phyloP scores from a whole-genome alignment of 2,113 vertebrate genomes.

The Actinemys pallida region DNA sequence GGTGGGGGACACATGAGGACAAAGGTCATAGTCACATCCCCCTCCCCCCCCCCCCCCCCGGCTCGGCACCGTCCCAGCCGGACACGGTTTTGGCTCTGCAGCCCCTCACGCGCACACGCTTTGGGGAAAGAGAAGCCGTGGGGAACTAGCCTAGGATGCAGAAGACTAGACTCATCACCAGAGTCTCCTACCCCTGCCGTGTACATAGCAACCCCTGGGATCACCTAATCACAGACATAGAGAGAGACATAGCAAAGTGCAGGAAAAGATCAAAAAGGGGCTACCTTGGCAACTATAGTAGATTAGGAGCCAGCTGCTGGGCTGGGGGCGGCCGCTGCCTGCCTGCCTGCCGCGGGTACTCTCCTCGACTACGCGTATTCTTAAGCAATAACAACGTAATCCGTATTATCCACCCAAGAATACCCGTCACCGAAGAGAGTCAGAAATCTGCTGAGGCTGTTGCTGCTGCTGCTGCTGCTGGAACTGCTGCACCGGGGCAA shows the following conservation, averaged over 20 bases:
- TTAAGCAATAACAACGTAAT: slow-evolving; percentile 99
- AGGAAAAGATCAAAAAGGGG: slow-evolving; percentile 78
- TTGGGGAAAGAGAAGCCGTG: neutral
- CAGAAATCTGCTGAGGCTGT: slow-evolving; percentile 81
- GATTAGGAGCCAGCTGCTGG: slow-evolving; percentile 78
- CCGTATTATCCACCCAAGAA: slow-evolving; percentile 99
- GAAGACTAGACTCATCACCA: neutral
- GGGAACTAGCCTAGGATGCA: neutral
- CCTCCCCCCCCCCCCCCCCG: neutral
- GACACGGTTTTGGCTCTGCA: neutral
- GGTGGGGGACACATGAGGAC: neutral
- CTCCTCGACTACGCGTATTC: slow-evolving; percentile 99
- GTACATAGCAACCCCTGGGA: neutral
- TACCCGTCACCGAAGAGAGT: slow-evolving; percentile 99
- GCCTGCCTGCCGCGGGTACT: slow-evolving; percentile 94
- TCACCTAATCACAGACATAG: slow-evolving; percentile 59
- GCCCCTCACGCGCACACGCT: slow-evolving; percentile 14
- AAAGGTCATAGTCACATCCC: neutral
- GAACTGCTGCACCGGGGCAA: slow-evolving; percentile 79
- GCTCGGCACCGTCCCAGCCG: neutral
- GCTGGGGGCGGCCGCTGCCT: slow-evolving; percentile 78
- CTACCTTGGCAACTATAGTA: slow-evolving; percentile 85
- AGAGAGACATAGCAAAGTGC: slow-evolving; percentile 60
- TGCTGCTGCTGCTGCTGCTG: slow-evolving; percentile 48
- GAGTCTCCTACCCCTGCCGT: neutral